These are phyloP conservation scores for Acipenser transmontanus DNA, from an alignment of 2,797 vertebrate species.

Conservation along the genomic window DNA sequence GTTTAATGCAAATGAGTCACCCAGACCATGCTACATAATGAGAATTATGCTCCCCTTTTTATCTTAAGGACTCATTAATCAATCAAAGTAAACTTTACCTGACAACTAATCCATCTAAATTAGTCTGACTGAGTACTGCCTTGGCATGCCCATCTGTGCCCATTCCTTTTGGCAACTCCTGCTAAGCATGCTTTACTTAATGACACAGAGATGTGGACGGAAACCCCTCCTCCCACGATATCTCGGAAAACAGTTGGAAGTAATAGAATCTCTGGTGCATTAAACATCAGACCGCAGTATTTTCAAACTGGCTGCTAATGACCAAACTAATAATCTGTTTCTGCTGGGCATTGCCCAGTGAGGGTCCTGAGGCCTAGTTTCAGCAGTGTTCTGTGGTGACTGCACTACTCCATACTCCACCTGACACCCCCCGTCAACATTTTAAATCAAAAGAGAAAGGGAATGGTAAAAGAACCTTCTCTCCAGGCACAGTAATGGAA, in stretches of 20 bases:
- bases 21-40: conserved; percentile 32
- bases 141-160: conserved; percentile 43
- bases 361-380: background rate
- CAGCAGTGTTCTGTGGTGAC: background rate
- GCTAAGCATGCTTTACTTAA: conserved; percentile 25
- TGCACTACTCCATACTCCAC: too few species aligned
- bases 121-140: conserved; percentile 64
- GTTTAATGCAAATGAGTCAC: conserved; percentile 73
- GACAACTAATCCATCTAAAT: conserved; percentile 63
- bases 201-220: background rate
- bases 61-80: conserved; percentile 76
- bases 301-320: background rate
- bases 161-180: conserved; percentile 31
- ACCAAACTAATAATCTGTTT: background rate
- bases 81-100: conserved; percentile 63
- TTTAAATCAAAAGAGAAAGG: too few species aligned
- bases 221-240: background rate
- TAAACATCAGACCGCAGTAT: background rate
- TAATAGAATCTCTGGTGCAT: background rate
- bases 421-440: too few species aligned
- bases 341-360: background rate
- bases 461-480: too few species aligned
- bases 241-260: background rate
- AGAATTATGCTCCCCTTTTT: conserved; percentile 38
- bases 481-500: too few species aligned